Evolutionary conservation across 2,797 vertebrate species (phyloP).

Genomic region (Craterocephalus amniculus): DNA sequence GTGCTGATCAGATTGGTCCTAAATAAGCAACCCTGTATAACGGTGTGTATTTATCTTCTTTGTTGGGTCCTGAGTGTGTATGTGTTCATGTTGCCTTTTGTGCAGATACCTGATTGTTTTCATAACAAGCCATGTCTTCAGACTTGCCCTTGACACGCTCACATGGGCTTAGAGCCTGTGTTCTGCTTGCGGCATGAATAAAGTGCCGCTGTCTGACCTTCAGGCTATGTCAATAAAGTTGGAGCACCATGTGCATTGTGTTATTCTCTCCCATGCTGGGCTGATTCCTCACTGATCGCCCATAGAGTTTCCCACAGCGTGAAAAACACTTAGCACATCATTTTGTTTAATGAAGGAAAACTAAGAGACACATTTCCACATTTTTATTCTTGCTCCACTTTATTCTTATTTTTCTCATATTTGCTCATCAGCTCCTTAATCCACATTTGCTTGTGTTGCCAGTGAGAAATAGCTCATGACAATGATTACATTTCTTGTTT

Average conservation of each 20-base stretch:
- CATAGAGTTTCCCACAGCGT: slow-evolving; percentile 23
- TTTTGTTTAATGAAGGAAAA: neutral
- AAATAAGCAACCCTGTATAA: slow-evolving; percentile 14
- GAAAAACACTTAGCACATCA: slow-evolving; percentile 5
- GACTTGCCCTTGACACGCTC: slow-evolving; percentile 21
- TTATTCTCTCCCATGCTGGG: slow-evolving; percentile 52
- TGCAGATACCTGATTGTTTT: slow-evolving; percentile 55
- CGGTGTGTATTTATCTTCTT: neutral
- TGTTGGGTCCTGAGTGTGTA: neutral
- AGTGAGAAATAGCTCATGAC: too few relatives aligned
- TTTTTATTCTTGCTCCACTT: neutral
- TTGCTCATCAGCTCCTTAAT: too few relatives aligned
- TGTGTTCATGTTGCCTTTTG: slow-evolving; percentile 1
- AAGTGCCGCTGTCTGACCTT: slow-evolving; percentile 48
- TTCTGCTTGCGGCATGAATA: slow-evolving; percentile 44
- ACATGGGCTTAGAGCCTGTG: slow-evolving; percentile 25
- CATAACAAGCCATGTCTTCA: slow-evolving; percentile 32
- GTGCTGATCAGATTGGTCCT: slow-evolving; percentile 17
- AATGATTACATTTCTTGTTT: too few relatives aligned
- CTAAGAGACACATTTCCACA: neutral
- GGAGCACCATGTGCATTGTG: slow-evolving; percentile 53
- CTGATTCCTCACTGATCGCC: slow-evolving; percentile 24
- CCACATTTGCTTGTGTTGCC: too few relatives aligned
- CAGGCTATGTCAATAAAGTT: slow-evolving; percentile 57
- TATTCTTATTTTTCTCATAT: too few relatives aligned